These are phyloP conservation scores for Catamblyrhynchus diadema DNA, from an alignment of 2,797 vertebrate genomes.

Conservation along the genomic window DNA sequence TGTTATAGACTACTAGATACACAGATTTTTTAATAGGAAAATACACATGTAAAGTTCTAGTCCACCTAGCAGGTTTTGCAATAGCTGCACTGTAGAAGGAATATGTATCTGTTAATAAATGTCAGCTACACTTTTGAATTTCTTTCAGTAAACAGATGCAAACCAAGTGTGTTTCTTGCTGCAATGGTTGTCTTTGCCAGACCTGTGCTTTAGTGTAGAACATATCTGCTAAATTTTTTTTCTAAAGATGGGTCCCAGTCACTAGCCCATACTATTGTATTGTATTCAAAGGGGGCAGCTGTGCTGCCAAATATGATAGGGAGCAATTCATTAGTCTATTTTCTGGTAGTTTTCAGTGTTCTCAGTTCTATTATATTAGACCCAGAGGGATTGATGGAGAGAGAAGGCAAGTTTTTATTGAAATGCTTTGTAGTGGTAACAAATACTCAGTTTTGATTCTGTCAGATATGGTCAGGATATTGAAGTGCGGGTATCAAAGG, in stretches of 20 bases:
- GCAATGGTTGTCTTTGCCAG: background rate
- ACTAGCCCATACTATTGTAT: background rate
- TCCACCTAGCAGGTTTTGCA: slow-evolving; percentile 4
- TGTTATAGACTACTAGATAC: background rate
- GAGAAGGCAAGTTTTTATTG: background rate
- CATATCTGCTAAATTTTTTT: background rate
- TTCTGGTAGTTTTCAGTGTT: background rate
- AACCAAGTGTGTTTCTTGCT: background rate
- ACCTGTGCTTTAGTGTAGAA: background rate
- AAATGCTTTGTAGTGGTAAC: background rate
- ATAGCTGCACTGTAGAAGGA: background rate
- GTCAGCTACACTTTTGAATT: background rate
- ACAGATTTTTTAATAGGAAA: background rate
- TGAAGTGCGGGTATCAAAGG: background rate
- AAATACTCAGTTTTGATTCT: background rate
- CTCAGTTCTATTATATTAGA: background rate
- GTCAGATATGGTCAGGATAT: background rate
- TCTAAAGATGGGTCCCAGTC: background rate
- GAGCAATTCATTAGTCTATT: background rate
- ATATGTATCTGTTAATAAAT: slow-evolving; percentile 20
- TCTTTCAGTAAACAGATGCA: background rate
- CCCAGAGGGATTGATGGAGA: background rate
- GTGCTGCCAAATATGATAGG: background rate
- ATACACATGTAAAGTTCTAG: background rate
- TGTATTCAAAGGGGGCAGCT: background rate